A percentile compares a stretch with the other conserved stretches of the same genome.
Conservation (phyloP, 2,113 vertebrate species). For the Ondatra zibethicus region DNA sequence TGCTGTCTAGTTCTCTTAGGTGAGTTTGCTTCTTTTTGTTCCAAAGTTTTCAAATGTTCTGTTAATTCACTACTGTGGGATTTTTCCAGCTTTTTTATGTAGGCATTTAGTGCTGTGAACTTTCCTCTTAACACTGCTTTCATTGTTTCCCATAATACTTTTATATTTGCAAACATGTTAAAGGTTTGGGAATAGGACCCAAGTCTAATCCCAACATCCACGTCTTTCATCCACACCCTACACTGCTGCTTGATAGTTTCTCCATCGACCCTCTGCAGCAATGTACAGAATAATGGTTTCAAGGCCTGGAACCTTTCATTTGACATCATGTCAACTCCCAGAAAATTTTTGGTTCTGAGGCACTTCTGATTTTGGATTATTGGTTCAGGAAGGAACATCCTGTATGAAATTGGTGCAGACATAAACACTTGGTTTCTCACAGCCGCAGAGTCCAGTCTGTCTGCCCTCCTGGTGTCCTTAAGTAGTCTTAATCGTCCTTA, state of each 20-base stretch:
- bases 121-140: too few species aligned
- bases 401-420: neutral
- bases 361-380: neutral
- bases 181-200: neutral
- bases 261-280: neutral
- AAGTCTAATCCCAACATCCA: neutral
- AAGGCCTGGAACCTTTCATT: neutral
- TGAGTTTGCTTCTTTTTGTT: too few species aligned
- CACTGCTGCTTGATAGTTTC: too few species aligned
- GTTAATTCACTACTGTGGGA: too few species aligned
- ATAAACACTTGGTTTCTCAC: neutral
- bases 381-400: neutral
- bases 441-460: neutral
- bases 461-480: neutral
- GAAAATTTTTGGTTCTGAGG: neutral
- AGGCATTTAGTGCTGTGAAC: too few species aligned
- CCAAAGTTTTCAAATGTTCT: too few species aligned
- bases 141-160: neutral
- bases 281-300: neutral
- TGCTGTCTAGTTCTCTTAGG: too few species aligned
- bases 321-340: neutral
- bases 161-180: neutral
- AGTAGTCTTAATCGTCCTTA: neutral
- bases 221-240: neutral
- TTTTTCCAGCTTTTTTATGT: too few species aligned